Evolutionary conservation across 2,797 vertebrate genomes (phyloP).

Genomic region (Phyllotis vaccarum): DNA sequence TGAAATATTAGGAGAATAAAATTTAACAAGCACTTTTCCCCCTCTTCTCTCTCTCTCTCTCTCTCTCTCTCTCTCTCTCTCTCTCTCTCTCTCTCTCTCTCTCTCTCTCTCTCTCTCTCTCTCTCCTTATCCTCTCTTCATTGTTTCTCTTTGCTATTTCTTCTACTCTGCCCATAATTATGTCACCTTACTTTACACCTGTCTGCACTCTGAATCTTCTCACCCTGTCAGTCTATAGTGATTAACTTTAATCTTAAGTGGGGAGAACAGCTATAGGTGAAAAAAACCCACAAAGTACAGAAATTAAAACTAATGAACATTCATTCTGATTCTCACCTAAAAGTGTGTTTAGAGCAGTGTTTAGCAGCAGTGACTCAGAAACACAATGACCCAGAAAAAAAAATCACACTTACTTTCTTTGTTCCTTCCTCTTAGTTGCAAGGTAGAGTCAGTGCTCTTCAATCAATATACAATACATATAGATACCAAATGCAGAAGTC

Average conservation of each 20-base stretch:
- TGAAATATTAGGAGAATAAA: background rate
- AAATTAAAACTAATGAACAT: conserved; percentile 1
- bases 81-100: too few species aligned
- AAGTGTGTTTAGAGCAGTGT: background rate
- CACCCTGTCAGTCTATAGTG: background rate
- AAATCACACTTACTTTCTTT: background rate
- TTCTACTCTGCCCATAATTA: background rate
- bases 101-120: background rate
- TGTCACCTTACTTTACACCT: background rate
- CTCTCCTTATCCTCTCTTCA: background rate
- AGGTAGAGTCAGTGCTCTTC: background rate
- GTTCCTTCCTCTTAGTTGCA: background rate
- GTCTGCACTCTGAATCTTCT: background rate
- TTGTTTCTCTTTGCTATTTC: background rate
- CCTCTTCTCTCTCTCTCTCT: too few species aligned
- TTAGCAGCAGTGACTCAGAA: background rate
- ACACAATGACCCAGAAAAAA: background rate
- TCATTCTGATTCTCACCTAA: background rate
- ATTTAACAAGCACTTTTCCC: background rate
- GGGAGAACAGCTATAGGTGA: background rate
- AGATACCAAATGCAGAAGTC: background rate
- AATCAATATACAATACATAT: background rate
- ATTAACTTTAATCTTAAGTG: background rate
- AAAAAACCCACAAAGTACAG: background rate
- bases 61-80: too few species aligned